Percentiles rank a stretch among this genome's conserved stretches.
phyloP scores from a whole-genome alignment of 2,797 vertebrate species.

The Miichthys miiuy region DNA sequence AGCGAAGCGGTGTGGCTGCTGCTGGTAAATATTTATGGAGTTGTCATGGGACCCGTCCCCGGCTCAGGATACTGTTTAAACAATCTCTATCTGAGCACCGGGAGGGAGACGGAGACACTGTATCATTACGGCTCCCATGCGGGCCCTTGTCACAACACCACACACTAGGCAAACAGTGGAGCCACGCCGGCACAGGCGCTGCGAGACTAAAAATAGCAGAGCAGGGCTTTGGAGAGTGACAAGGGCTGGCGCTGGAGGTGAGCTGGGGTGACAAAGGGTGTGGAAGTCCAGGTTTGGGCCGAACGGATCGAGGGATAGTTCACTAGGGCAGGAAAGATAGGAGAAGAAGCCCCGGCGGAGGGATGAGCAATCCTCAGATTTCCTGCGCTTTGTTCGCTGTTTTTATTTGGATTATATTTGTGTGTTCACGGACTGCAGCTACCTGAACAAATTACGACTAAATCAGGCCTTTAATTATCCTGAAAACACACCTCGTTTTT shows the following conservation, averaged over 20 bases:
- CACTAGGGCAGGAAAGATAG: constrained; percentile 9
- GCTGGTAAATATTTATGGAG: constrained; percentile 88
- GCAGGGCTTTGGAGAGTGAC: constrained; percentile 47
- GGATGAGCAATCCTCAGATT: not conserved
- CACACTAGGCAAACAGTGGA: constrained; percentile 74
- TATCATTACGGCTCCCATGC: constrained; percentile 83
- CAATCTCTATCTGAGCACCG: constrained; percentile 83
- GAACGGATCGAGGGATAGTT: constrained; percentile 7
- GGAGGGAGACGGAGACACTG: constrained; percentile 81
- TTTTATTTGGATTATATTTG: not conserved
- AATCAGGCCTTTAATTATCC: not conserved
- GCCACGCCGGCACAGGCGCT: constrained; percentile 63
- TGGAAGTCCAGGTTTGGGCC: constrained; percentile 46
- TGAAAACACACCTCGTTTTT: not conserved
- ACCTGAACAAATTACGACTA: not conserved
- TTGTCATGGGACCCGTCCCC: constrained; percentile 88
- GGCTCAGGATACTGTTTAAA: constrained; percentile 87
- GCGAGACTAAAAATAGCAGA: constrained; percentile 77
- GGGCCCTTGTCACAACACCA: constrained; percentile 83
- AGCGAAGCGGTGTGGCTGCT: constrained; percentile 66
- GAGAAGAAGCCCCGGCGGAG: constrained; percentile 7
- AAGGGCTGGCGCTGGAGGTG: constrained; percentile 44
- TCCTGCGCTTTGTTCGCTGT: not conserved
- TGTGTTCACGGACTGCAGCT: not conserved
- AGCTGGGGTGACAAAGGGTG: constrained; percentile 13